These are phyloP conservation scores for Thysanoteuthis rhombus DNA, from an alignment of 2,888 invertebrate species.

Conservation along the genomic window DNA sequence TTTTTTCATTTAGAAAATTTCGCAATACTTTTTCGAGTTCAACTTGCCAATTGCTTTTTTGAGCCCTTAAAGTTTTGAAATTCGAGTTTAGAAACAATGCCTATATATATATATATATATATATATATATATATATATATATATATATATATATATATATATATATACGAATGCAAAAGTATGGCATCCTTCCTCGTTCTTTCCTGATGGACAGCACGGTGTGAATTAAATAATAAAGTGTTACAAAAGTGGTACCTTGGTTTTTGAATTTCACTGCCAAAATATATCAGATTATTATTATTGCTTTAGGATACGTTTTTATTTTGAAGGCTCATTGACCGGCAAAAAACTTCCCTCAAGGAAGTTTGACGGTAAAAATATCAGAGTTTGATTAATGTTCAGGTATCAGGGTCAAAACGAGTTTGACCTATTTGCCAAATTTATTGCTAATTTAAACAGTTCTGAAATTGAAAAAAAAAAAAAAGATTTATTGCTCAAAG, in stretches of 20 bases:
- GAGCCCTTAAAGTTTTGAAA: neutral
- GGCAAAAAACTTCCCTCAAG: neutral
- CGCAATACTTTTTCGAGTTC: neutral
- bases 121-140: neutral
- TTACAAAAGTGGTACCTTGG: neutral
- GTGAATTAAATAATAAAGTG: neutral
- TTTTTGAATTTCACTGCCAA: neutral
- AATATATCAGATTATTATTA: neutral
- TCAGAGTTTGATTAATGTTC: neutral
- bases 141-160: neutral
- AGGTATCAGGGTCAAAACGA: neutral
- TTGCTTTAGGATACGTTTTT: neutral
- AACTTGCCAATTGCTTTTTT: neutral
- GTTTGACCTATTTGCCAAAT: neutral
- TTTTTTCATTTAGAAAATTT: neutral
- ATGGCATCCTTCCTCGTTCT: neutral
- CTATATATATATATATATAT: too few species aligned
- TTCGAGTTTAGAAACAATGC: neutral
- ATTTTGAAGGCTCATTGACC: neutral
- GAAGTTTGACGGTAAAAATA: neutral
- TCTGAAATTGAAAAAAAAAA: neutral
- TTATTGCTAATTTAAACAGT: neutral
- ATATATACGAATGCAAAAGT: neutral
- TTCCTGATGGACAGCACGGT: neutral
- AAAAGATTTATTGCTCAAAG: too few species aligned